Evolutionary conservation across 2,888 invertebrate species (phyloP).

Genomic region (Hesperia comma): DNA sequence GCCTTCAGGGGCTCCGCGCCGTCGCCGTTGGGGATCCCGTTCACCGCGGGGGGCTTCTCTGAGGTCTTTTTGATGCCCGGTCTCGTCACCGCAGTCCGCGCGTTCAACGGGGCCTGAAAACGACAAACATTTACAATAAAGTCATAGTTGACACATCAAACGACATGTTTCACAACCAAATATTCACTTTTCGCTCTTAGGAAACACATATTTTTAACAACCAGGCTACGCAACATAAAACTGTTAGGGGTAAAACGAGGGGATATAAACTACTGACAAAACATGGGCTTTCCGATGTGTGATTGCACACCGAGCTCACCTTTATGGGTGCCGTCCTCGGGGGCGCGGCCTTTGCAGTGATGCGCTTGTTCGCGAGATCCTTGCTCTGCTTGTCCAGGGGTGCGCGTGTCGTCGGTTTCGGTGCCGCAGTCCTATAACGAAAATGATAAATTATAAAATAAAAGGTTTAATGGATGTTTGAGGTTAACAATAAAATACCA

Average conservation of each 20-base stretch:
- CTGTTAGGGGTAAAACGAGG: too few species aligned
- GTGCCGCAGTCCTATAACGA: slow-evolving; percentile 53
- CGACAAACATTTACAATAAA: slow-evolving; percentile 12
- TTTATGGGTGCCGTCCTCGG: slow-evolving; percentile 70
- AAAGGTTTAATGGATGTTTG: too few species aligned
- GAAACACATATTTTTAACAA: too few species aligned
- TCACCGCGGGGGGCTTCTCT: slow-evolving; percentile 42
- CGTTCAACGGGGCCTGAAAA: slow-evolving; percentile 58
- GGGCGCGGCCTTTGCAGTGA: slow-evolving; percentile 81
- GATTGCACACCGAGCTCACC: slow-evolving; percentile 52
- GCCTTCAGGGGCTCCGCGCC: slow-evolving; percentile 64
- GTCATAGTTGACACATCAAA: not conserved
- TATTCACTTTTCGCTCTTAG: too few species aligned
- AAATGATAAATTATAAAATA: slow-evolving; percentile 6
- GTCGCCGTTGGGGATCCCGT: slow-evolving; percentile 47
- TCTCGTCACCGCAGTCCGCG: slow-evolving; percentile 55
- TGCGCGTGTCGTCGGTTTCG: slow-evolving; percentile 53
- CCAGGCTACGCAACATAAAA: too few species aligned
- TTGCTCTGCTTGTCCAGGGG: slow-evolving; percentile 85
- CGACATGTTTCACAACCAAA: too few species aligned
- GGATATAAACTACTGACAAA: too few species aligned
- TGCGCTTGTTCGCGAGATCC: slow-evolving; percentile 88
- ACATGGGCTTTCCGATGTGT: not conserved
- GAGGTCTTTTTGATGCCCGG: slow-evolving; percentile 49
- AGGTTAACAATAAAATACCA: too few species aligned